phyloP scores from a whole-genome alignment of 2,797 vertebrate genomes.

The Thamnophis elegans region DNA sequence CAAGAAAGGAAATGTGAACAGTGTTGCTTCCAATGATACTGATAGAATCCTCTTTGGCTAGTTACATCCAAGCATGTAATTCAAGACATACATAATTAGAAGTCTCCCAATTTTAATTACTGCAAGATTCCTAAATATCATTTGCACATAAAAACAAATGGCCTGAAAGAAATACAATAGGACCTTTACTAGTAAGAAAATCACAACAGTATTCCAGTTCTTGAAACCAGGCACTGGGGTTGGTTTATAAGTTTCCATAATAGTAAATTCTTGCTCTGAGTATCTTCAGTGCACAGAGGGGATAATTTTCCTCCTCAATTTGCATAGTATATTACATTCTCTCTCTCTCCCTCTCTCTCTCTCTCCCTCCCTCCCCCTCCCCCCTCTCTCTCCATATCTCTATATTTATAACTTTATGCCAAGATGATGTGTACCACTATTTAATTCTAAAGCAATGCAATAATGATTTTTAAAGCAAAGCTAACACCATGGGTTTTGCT shows the following conservation, averaged over 20 bases:
- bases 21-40: background rate
- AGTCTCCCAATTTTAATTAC: background rate
- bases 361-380: no score
- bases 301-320: background rate
- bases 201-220: background rate
- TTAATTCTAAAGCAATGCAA: background rate
- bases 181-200: background rate
- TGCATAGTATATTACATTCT: background rate
- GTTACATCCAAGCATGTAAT: background rate
- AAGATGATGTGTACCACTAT: background rate
- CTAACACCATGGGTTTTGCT: background rate
- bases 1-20: background rate
- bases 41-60: conserved; percentile 1
- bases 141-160: background rate
- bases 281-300: background rate
- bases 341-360: no score
- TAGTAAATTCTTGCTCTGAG: background rate
- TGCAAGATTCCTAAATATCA: background rate
- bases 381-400: background rate
- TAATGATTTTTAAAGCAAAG: background rate
- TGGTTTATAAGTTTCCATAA: background rate
- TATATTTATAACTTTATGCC: background rate
- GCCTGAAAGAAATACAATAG: background rate
- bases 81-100: background rate
- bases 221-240: background rate